phyloP scores from a whole-genome alignment of 2,888 invertebrate species.

The Chironomus riparius region DNA sequence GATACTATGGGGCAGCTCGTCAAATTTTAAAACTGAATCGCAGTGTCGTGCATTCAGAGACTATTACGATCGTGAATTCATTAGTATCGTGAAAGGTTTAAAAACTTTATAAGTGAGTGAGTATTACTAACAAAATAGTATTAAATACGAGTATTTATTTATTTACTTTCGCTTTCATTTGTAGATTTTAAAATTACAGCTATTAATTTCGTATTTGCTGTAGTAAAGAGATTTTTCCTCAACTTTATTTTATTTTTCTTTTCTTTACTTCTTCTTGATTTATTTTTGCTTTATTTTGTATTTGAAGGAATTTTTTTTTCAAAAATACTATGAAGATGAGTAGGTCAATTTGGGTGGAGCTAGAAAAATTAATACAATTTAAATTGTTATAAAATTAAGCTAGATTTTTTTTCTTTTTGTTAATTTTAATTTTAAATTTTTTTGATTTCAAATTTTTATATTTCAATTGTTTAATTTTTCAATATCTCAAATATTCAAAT shows the following conservation, averaged over 20 bases:
- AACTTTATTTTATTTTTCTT: not conserved
- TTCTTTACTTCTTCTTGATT: not conserved
- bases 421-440: too few species aligned
- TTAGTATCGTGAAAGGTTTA: not conserved
- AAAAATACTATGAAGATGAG: too few species aligned
- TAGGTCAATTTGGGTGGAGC: not conserved
- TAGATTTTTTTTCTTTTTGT: not conserved
- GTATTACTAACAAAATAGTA: not conserved
- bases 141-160: not conserved
- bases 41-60: not conserved
- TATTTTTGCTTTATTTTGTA: not conserved
- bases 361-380: not conserved
- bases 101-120: not conserved
- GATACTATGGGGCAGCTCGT: conserved; percentile 68
- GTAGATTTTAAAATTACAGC: not conserved
- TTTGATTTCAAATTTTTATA: too few species aligned
- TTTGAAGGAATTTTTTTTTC: not conserved
- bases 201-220: not conserved
- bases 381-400: not conserved
- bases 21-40: conserved; percentile 53
- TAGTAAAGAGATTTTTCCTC: not conserved
- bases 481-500: too few species aligned
- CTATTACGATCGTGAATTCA: not conserved
- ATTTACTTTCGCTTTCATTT: conserved; percentile 2
- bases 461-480: too few species aligned